Base-by-base conservation (phyloP, 1,140 invertebrate species). In the Panonychus citri region DNA sequence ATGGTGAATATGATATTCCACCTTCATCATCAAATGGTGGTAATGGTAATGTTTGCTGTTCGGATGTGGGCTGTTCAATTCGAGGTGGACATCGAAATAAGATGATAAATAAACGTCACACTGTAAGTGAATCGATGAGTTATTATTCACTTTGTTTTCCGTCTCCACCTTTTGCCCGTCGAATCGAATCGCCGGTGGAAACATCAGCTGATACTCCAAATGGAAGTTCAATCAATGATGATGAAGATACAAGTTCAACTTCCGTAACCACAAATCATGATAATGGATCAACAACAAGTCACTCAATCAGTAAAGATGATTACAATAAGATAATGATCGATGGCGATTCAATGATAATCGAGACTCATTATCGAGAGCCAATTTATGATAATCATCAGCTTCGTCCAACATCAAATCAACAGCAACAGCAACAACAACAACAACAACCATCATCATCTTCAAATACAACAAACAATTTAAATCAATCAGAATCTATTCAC, bases 81-180 rank as follows among this genome's bases (percentile, higher is more conserved):
- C n/a, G n/a, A n/a, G n/a, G n/a, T n/a, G n/a, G n/a, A n/a, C n/a
- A n/a, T 53, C 13, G n/a, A 19, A 21, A 48, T 48, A 21, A 27
- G 25, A 21, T 50, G 13, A 12, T 54, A 12, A 39, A 54, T 7
- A 54, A 54, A 46, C 27, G 59, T 12, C 59, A 58, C 25, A 55
- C 56, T n/a, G 56, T 60, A 3, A 52, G 54, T 25, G 56, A 60
- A 46, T 57, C 59, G 21, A 55, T 60, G 59, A 53, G 58, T 21
- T 60, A 60, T 46, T 60, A 60, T 34, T 59, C 53, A 46, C 30
- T 60, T 7, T 60, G 56, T 28, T 60, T 60, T 54, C 42, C 59
- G 2, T 52, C 58, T 12, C 58, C 58, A 25, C 58, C 58, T 7
- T 42, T 15, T 12, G 40, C 13, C 21, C 43, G 43, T n/a, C 43